These are phyloP conservation scores for Protophormia terraenovae DNA, from an alignment of 2,888 invertebrate species.

Conservation along the genomic window DNA sequence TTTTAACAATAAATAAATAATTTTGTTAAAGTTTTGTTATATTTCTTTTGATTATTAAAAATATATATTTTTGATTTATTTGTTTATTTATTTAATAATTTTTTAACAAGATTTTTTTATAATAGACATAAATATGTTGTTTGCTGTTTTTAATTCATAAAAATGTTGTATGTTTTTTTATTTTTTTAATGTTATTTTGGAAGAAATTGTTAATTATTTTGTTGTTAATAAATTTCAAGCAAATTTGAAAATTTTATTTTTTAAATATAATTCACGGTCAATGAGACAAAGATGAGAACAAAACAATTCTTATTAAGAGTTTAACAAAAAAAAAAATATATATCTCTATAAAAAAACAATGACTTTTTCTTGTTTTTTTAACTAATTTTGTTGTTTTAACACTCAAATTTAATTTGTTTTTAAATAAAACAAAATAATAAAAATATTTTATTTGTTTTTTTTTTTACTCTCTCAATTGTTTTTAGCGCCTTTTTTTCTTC, in stretches of 20 bases:
- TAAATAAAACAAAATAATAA: neutral
- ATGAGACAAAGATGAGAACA: constrained; percentile 4
- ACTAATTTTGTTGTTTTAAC: no score
- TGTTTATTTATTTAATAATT: neutral
- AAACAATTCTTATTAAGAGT: constrained; percentile 18
- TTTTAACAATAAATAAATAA: constrained; percentile 34
- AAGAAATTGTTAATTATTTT: constrained; percentile 39
- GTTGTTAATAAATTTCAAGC: constrained; percentile 15
- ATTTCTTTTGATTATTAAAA: constrained; percentile 7
- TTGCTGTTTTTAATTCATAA: neutral
- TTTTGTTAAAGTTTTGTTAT: neutral
- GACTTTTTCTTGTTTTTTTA: constrained; percentile 15
- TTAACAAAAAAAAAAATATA: neutral
- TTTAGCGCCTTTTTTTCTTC: constrained; percentile 58
- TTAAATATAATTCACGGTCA: constrained; percentile 46
- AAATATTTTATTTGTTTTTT: neutral
- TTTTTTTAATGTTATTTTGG: neutral
- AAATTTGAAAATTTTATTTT: neutral
- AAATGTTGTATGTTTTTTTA: neutral
- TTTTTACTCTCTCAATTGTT: neutral
- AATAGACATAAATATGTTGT: constrained; percentile 38
- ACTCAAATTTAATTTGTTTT: constrained; percentile 5
- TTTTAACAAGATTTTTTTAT: constrained; percentile 21
- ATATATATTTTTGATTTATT: constrained; percentile 23
- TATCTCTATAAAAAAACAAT: neutral